Evolutionary conservation across 1,140 invertebrate species (phyloP).

Genomic region (Metopolophium dirhodum): DNA sequence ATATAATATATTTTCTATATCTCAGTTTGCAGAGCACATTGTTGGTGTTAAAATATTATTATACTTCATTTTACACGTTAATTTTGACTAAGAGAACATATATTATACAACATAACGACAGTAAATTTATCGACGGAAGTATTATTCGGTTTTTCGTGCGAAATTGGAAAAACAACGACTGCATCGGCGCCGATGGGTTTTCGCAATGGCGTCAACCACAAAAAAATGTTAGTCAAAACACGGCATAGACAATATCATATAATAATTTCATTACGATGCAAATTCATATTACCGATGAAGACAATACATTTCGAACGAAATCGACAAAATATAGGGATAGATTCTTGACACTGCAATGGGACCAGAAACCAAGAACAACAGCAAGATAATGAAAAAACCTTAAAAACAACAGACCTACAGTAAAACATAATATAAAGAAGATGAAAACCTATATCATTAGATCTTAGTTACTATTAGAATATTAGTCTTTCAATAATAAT

Average conservation of each 20-base stretch:
- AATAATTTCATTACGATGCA: too few relatives aligned
- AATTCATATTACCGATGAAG: background rate
- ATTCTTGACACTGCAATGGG: too few relatives aligned
- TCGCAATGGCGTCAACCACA: background rate
- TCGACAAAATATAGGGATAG: too few relatives aligned
- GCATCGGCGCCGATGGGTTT: background rate
- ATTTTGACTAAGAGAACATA: background rate
- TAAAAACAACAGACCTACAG: too few relatives aligned
- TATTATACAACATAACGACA: background rate
- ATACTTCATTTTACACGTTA: background rate
- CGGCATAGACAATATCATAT: too few relatives aligned
- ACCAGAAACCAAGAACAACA: too few relatives aligned
- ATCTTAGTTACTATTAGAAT: too few relatives aligned
- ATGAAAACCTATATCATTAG: too few relatives aligned
- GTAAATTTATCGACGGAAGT: background rate
- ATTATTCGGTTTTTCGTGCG: background rate
- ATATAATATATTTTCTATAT: background rate
- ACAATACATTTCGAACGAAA: background rate
- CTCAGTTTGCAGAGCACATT: background rate
- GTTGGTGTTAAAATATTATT: background rate
- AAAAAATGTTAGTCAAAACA: background rate
- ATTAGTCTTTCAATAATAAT: too few relatives aligned
- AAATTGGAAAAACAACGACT: background rate
- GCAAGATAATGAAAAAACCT: too few relatives aligned
- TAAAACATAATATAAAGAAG: too few relatives aligned